Evolutionary conservation across 2,797 vertebrate species (phyloP).

Genomic region (Platalea minor): DNA sequence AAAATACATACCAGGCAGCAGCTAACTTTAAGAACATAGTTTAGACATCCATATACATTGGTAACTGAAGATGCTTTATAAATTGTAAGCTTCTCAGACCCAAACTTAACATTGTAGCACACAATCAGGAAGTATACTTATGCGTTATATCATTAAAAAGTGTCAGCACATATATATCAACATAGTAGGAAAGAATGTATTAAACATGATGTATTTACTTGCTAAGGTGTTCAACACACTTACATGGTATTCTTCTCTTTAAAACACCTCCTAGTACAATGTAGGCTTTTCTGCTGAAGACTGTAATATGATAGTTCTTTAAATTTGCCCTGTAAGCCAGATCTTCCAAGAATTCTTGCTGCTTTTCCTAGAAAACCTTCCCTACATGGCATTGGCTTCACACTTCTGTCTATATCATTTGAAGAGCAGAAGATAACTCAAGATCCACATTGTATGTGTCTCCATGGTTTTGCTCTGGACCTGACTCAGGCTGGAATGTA

Average conservation of each 20-base stretch:
- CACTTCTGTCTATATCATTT: rapidly evolving
- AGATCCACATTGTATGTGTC: rapidly evolving
- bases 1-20: not conserved
- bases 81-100: not conserved
- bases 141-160: not conserved
- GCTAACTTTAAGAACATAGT: not conserved
- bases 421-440: not conserved
- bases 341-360: not conserved
- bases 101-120: not conserved
- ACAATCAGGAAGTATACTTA: not conserved
- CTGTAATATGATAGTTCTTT: not conserved
- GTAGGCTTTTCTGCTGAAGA: not conserved
- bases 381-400: rapidly evolving
- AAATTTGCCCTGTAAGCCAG: not conserved
- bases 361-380: not conserved
- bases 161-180: not conserved
- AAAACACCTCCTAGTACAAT: not conserved
- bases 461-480: rapidly evolving
- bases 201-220: not conserved
- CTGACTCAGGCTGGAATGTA: not conserved
- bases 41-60: not conserved
- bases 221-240: not conserved
- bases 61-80: not conserved
- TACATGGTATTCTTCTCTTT: not conserved
- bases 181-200: not conserved